Percentiles rank a stretch among this genome's conserved stretches.
Evolutionary conservation across 2,888 invertebrate species (phyloP).

Genomic region (Drosophila paranaensis): DNA sequence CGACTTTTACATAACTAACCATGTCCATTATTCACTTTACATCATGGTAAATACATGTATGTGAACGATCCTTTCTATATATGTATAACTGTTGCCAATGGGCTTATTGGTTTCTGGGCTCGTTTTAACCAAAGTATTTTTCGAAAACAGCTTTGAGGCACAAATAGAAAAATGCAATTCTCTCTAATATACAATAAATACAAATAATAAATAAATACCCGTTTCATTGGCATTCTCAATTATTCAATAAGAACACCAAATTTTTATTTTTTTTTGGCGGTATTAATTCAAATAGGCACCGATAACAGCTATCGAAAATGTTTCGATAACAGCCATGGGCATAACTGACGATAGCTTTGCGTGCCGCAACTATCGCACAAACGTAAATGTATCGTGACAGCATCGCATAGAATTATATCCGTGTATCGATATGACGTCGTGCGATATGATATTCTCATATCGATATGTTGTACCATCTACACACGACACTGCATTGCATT

Average conservation of each 20-base stretch:
- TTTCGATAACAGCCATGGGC: not conserved
- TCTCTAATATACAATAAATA: not conserved
- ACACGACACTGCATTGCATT: slow-evolving; percentile 30
- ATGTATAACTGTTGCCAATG: not conserved
- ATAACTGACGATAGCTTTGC: too few relatives aligned
- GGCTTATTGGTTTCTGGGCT: slow-evolving; percentile 4
- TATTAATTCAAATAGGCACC: not conserved
- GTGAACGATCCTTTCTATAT: slow-evolving; percentile 11
- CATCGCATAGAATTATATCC: not conserved
- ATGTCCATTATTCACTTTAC: slow-evolving; percentile 16
- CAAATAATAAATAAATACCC: not conserved
- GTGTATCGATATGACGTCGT: not conserved
- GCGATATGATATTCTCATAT: not conserved
- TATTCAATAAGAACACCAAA: too few relatives aligned
- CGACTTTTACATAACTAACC: slow-evolving; percentile 27
- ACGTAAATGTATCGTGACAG: not conserved
- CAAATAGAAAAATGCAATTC: not conserved
- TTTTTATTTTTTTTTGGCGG: too few relatives aligned
- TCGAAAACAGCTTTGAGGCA: not conserved
- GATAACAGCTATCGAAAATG: not conserved
- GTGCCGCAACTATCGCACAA: not conserved
- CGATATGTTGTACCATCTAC: slow-evolving; percentile 15
- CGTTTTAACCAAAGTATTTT: not conserved
- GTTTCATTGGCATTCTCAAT: not conserved
- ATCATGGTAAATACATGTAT: not conserved